phyloP scores from a whole-genome alignment of 2,797 vertebrate species.

The Natrix natrix region DNA sequence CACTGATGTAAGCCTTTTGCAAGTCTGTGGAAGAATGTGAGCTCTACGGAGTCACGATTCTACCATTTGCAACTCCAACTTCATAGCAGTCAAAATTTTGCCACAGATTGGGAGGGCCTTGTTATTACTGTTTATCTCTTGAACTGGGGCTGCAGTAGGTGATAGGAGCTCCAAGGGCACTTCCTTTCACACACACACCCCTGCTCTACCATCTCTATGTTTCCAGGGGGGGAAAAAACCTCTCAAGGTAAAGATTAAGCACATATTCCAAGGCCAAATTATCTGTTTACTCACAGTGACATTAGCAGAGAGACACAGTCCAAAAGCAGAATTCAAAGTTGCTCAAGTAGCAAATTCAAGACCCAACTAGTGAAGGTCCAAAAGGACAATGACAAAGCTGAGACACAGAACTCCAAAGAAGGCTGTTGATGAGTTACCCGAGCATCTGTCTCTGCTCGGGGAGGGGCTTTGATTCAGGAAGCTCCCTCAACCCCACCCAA shows the following conservation, averaged over 20 bases:
- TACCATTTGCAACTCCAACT: slow-evolving; percentile 26
- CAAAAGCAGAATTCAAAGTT: neutral
- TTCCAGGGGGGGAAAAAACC: neutral
- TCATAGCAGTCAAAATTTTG: slow-evolving; percentile 28
- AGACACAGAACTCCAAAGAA: neutral
- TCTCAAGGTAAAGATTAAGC: neutral
- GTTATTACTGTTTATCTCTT: neutral
- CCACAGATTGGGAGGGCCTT: slow-evolving; percentile 6
- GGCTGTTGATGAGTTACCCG: neutral
- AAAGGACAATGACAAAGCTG: neutral
- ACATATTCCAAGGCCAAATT: neutral
- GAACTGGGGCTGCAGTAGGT: neutral
- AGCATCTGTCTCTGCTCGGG: neutral
- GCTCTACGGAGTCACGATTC: neutral
- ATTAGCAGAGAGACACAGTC: neutral
- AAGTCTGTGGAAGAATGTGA: neutral
- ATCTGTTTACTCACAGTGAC: neutral
- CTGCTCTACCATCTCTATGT: neutral
- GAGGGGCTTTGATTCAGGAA: neutral
- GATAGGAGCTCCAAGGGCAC: neutral
- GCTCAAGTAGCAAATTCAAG: neutral
- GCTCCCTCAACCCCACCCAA: neutral
- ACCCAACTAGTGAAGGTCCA: neutral
- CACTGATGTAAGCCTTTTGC: neutral
- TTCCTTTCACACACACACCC: neutral